A percentile compares a stretch with the other conserved stretches of the same genome.
phyloP scores from a whole-genome alignment of 2,888 invertebrate genomes.

The Disparrhopalites patrizii region DNA sequence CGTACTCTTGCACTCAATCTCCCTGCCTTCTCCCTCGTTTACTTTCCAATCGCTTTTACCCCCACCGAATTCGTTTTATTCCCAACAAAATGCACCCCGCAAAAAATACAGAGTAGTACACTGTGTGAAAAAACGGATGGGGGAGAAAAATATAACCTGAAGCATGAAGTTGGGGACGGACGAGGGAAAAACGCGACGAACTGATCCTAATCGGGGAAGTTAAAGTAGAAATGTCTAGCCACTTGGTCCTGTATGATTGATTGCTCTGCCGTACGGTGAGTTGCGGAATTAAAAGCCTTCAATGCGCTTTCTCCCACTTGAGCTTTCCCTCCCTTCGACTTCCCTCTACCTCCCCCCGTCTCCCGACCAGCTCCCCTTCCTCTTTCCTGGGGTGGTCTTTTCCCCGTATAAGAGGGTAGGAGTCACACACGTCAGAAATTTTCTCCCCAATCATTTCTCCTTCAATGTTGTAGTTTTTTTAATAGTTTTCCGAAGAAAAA shows the following conservation, averaged over 20 bases:
- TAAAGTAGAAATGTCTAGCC: constrained; percentile 33
- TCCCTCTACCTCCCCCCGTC: not conserved
- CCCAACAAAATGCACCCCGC: too few species aligned
- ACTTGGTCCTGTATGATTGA: constrained; percentile 41
- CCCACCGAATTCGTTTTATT: too few species aligned
- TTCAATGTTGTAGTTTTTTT: too few species aligned
- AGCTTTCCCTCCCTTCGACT: not conserved
- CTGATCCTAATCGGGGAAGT: constrained; percentile 26
- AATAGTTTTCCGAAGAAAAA: too few species aligned
- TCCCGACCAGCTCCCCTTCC: not conserved
- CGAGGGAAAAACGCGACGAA: constrained; percentile 13
- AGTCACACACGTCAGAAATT: not conserved
- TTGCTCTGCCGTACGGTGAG: constrained; percentile 27
- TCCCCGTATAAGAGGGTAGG: not conserved
- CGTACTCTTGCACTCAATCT: too few species aligned
- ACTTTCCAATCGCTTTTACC: too few species aligned
- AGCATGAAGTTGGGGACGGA: too few species aligned
- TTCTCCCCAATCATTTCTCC: not conserved
- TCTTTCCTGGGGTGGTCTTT: not conserved
- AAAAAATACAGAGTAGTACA: too few species aligned
- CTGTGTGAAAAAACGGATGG: too few species aligned
- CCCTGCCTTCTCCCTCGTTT: too few species aligned
- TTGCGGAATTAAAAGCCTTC: constrained; percentile 37
- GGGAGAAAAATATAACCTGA: too few species aligned
- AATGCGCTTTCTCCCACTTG: constrained; percentile 22